A percentile compares a stretch with the other conserved stretches of the same genome.
These are phyloP conservation scores for Thalassaphorura encarpata DNA, from an alignment of 1,140 invertebrate genomes.

Conservation along the genomic window DNA sequence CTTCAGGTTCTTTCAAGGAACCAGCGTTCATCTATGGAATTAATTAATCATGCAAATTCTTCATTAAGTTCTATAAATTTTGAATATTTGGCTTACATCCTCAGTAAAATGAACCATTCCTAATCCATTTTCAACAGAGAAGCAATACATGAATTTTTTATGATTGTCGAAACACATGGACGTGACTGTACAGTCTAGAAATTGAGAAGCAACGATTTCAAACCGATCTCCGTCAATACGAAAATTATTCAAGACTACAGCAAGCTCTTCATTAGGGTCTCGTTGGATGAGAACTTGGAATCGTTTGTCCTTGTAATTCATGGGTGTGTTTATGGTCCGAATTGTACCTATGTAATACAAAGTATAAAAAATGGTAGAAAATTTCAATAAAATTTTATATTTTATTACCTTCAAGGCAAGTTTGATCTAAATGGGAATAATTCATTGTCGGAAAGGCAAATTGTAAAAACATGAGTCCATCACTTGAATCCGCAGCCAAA, in stretches of 20 bases:
- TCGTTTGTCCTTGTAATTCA: slow-evolving; percentile 13
- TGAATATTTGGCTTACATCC: slow-evolving; percentile 13
- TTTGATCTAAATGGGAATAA: slow-evolving; percentile 21
- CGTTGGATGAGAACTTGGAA: slow-evolving; percentile 23
- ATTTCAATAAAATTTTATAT: too few species aligned
- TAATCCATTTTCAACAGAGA: slow-evolving; percentile 4
- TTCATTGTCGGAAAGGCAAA: slow-evolving; percentile 19
- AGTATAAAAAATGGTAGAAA: neutral
- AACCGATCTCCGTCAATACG: slow-evolving; percentile 16
- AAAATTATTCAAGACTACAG: slow-evolving; percentile 18
- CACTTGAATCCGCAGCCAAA: slow-evolving; percentile 3
- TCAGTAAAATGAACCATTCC: slow-evolving; percentile 21
- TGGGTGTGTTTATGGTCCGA: slow-evolving; percentile 15
- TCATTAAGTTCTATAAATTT: neutral
- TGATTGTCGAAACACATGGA: slow-evolving; percentile 12
- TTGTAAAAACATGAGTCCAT: slow-evolving; percentile 12
- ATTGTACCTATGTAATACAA: slow-evolving; percentile 15
- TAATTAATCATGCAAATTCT: neutral
- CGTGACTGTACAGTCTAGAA: slow-evolving; percentile 17
- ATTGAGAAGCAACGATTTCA: slow-evolving; percentile 20
- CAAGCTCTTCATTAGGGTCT: slow-evolving; percentile 7
- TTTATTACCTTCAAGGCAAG: slow-evolving; percentile 22
- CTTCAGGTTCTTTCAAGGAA: slow-evolving; percentile 18
- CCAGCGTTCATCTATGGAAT: slow-evolving; percentile 11
- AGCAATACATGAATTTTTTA: slow-evolving; percentile 16